phyloP scores from a whole-genome alignment of 2,113 vertebrate species.

The Otolemur garnettii region DNA sequence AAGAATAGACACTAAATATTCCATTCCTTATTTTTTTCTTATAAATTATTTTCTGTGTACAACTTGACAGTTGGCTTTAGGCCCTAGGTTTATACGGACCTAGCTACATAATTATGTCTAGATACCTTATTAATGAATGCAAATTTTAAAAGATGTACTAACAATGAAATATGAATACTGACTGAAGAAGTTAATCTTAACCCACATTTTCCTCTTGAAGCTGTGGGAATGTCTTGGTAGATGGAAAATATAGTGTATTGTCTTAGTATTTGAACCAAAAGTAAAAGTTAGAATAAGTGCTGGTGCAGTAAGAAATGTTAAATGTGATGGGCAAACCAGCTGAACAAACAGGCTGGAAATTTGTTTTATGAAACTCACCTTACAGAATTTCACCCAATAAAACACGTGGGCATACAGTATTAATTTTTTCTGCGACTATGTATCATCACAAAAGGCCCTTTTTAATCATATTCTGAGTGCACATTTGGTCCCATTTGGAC shows the following conservation, averaged over 20 bases:
- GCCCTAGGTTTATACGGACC: not conserved
- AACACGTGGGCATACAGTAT: conserved; percentile 74
- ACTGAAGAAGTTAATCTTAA: conserved; percentile 71
- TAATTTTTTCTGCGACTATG: conserved; percentile 83
- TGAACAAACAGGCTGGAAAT: conserved; percentile 89
- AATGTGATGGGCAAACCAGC: conserved; percentile 86
- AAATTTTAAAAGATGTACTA: conserved; percentile 36
- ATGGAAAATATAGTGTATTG: conserved; percentile 83
- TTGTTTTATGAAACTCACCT: conserved; percentile 87
- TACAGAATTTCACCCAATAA: conserved; percentile 88
- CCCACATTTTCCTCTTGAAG: conserved; percentile 77
- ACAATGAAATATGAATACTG: conserved; percentile 52
- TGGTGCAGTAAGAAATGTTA: conserved; percentile 81
- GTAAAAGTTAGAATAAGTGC: conserved; percentile 81
- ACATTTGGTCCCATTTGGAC: conserved; percentile 73
- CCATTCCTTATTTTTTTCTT: not conserved
- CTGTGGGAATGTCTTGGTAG: conserved; percentile 79
- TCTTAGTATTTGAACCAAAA: conserved; percentile 84
- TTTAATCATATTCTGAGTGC: conserved; percentile 77
- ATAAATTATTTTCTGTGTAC: not conserved
- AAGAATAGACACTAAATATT: not conserved
- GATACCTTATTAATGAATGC: not conserved
- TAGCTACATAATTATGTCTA: not conserved
- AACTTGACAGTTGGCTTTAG: not conserved
- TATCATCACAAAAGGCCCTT: conserved; percentile 81